phyloP scores from a whole-genome alignment of 2,888 invertebrate species.

The Drosophila fungiperda region DNA sequence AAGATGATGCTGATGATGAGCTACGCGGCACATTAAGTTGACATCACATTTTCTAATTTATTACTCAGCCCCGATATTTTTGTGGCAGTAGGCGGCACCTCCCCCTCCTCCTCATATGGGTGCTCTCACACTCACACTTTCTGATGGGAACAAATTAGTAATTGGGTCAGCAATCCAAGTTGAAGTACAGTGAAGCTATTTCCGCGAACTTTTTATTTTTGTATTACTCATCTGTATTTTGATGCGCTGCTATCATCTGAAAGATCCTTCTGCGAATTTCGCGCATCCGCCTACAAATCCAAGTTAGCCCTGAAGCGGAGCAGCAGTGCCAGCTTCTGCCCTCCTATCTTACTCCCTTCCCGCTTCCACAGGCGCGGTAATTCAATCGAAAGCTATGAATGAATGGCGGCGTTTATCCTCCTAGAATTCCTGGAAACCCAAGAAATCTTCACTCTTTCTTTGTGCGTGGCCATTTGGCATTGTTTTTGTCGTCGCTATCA shows the following conservation, averaged over 20 bases:
- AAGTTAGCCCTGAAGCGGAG: background rate
- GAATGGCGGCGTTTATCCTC: conserved; percentile 50
- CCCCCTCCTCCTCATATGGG: conserved; percentile 1
- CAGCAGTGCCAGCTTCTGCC: background rate
- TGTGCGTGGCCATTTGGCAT: conserved; percentile 57
- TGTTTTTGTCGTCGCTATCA: conserved; percentile 41
- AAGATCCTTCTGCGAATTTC: conserved; percentile 40
- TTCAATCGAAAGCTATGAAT: conserved; percentile 69
- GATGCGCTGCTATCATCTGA: conserved; percentile 4
- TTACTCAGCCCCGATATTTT: background rate
- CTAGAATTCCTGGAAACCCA: conserved; percentile 44
- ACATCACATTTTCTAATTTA: conserved; percentile 30
- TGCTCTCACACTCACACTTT: conserved; percentile 2
- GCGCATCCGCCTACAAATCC: conserved; percentile 33
- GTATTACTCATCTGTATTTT: no score
- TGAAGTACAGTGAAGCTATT: conserved; percentile 1
- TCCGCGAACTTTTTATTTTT: background rate
- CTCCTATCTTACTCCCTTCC: background rate
- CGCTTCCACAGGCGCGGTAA: conserved; percentile 45
- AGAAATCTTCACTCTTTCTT: conserved; percentile 3
- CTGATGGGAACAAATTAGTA: conserved; percentile 13
- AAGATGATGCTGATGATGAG: conserved; percentile 27
- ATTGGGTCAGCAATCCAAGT: conserved; percentile 58
- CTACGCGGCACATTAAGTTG: conserved; percentile 43
- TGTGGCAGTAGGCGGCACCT: background rate